phyloP scores from a whole-genome alignment of 2,797 vertebrate genomes.

The Pogoniulus pusillus region DNA sequence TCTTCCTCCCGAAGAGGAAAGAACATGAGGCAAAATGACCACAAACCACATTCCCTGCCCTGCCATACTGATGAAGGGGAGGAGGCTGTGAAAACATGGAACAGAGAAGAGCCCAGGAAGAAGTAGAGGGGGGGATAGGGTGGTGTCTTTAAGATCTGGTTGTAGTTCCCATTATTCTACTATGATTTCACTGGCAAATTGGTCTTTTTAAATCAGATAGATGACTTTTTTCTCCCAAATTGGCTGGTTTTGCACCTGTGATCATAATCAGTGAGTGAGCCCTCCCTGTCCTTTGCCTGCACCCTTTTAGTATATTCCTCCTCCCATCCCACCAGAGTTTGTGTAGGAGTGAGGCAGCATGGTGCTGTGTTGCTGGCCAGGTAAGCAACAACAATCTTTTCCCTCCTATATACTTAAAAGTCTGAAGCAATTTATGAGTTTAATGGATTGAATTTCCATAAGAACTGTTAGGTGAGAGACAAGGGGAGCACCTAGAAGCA shows the following conservation, averaged over 20 bases:
- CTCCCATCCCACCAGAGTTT: too few species aligned
- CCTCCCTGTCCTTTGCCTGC: background rate
- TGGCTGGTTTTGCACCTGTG: background rate
- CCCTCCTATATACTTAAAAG: background rate
- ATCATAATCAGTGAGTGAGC: background rate
- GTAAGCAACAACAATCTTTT: background rate
- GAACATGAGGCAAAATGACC: background rate
- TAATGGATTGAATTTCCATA: background rate
- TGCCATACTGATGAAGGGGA: too few species aligned
- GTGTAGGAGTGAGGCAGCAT: background rate
- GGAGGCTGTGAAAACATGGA: background rate
- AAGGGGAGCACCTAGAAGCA: background rate
- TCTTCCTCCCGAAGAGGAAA: background rate
- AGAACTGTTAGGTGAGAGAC: background rate
- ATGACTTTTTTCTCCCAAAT: background rate
- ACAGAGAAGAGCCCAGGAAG: background rate
- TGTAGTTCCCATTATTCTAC: background rate
- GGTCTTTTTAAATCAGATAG: background rate
- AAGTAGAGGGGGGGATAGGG: background rate
- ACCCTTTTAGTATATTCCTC: too few species aligned
- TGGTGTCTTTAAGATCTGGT: background rate
- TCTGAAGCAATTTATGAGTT: background rate
- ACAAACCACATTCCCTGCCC: background rate
- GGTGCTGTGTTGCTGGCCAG: background rate
- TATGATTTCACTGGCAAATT: background rate